Evolutionary conservation across 2,797 vertebrate genomes (phyloP), one percentile per base, ranked within the genome.

Genomic region (Danio albolineatus): DNA sequence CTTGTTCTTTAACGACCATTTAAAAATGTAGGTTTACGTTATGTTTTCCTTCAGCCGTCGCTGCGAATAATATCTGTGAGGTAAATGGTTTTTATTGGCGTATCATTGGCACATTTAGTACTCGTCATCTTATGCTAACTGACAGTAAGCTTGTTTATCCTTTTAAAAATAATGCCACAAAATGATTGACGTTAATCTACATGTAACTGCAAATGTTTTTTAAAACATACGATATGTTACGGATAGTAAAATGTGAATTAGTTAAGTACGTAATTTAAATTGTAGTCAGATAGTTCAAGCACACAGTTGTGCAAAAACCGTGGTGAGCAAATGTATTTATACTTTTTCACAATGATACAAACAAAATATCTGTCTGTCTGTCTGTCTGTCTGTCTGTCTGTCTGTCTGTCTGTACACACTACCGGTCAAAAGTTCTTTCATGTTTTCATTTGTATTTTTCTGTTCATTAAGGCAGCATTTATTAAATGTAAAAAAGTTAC

Each of bases 51-150:
- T 12, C 28, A 38, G 53, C 49, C 16, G 43, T 79, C 67, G 62
- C 39, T 19, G 39, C 16, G 21, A 64, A 7, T 10, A 14, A 71
- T 44, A 56, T 46, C 21, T 73, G 39, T 14, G n/a, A 73, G 78
- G 49, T 79, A 64, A 72, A 46, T 28, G 4, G n/a, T 43, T 53
- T 60, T 62, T 43, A 10, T 36, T 28, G 4, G 16, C 56, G 14
- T 17, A 49, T 28, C 41, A 53, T 38, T 73, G 38, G 48, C 36
- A 36, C 5, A 46, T 71, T 64, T 54, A 54, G 13, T 44, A 13
- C 69, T 73, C 57, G 67, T 72, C 78, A 65, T 73, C 48, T n/a
- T 54, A 71, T 65, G 78, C 78, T 79, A 73, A 65, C 78, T 73
- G 57, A 79, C 69, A 79, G 57, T 38, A 64, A 38, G 49, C 69